phyloP scores from a whole-genome alignment of 2,888 invertebrate species.

The Iselma pallidipennis region DNA sequence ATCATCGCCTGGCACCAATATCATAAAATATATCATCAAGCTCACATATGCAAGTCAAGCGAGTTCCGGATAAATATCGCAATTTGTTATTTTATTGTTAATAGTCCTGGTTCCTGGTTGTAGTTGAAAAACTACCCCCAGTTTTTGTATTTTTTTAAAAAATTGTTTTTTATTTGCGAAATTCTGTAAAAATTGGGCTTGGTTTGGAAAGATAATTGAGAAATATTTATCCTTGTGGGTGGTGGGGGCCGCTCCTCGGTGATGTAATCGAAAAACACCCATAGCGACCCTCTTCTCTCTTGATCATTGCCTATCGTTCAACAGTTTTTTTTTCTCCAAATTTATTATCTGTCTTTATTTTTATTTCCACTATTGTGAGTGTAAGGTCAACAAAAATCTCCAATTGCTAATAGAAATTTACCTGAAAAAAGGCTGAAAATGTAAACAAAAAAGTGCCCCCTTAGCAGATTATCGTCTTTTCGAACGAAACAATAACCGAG shows the following conservation, averaged over 20 bases:
- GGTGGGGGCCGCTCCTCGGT: constrained; percentile 36
- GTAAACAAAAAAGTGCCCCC: too few species aligned
- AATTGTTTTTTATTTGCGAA: too few species aligned
- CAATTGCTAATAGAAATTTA: too few species aligned
- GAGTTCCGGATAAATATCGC: neutral
- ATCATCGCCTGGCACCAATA: constrained; percentile 1
- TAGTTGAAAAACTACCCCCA: too few species aligned
- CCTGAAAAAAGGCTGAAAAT: too few species aligned
- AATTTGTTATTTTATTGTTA: neutral
- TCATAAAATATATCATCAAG: neutral
- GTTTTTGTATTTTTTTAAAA: too few species aligned
- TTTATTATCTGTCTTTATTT: neutral
- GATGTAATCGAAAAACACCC: constrained; percentile 36
- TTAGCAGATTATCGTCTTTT: too few species aligned
- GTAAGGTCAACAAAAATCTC: too few species aligned
- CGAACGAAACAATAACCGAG: too few species aligned
- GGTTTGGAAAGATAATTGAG: constrained; percentile 24
- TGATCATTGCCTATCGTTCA: constrained; percentile 16
- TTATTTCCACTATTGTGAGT: neutral
- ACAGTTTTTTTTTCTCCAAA: constrained; percentile 5
- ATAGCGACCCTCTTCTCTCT: constrained; percentile 29
- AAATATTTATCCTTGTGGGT: constrained; percentile 35
- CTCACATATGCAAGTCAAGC: neutral
- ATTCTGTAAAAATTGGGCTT: neutral
- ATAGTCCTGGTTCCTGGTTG: neutral